Evolutionary conservation across 2,797 vertebrate genomes (phyloP).

Genomic region (Microctenopoma lineatum): DNA sequence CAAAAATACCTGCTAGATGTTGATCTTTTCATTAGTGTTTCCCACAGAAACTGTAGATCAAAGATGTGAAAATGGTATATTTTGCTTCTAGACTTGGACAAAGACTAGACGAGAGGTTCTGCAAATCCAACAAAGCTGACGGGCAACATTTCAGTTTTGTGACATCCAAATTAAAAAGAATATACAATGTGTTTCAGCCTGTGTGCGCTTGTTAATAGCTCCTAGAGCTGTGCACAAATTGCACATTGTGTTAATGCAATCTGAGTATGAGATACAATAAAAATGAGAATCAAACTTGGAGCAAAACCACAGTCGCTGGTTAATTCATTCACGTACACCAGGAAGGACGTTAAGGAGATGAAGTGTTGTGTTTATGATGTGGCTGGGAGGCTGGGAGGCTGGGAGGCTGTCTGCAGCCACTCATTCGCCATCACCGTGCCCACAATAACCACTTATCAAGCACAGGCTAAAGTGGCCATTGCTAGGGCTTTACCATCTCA

Average conservation of each 20-base stretch:
- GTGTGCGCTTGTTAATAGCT: neutral
- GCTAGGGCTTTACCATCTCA: slow-evolving; percentile 33
- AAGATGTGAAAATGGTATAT: slow-evolving; percentile 20
- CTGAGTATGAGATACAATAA: slow-evolving; percentile 31
- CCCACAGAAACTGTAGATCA: slow-evolving; percentile 58
- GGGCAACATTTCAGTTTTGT: slow-evolving; percentile 16
- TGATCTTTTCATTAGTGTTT: slow-evolving; percentile 72
- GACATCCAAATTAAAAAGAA: slow-evolving; percentile 24
- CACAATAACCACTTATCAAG: slow-evolving; percentile 68
- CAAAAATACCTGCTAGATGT: slow-evolving; percentile 67
- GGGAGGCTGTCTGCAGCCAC: slow-evolving; percentile 51
- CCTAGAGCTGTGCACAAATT: neutral
- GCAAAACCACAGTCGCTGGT: slow-evolving; percentile 35
- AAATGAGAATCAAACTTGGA: slow-evolving; percentile 46
- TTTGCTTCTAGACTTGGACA: slow-evolving; percentile 2
- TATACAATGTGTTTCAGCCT: neutral
- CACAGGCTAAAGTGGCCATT: slow-evolving; percentile 63
- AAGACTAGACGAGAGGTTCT: neutral
- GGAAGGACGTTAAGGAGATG: slow-evolving; percentile 61
- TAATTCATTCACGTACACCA: slow-evolving; percentile 56
- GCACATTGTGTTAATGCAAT: slow-evolving; percentile 34
- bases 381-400: slow-evolving; percentile 40
- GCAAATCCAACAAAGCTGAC: slow-evolving; percentile 11
- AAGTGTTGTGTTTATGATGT: slow-evolving; percentile 50
- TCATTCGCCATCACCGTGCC: slow-evolving; percentile 46